Base-by-base conservation (phyloP, 2,888 invertebrate genomes). In the Drosophila anceps region DNA sequence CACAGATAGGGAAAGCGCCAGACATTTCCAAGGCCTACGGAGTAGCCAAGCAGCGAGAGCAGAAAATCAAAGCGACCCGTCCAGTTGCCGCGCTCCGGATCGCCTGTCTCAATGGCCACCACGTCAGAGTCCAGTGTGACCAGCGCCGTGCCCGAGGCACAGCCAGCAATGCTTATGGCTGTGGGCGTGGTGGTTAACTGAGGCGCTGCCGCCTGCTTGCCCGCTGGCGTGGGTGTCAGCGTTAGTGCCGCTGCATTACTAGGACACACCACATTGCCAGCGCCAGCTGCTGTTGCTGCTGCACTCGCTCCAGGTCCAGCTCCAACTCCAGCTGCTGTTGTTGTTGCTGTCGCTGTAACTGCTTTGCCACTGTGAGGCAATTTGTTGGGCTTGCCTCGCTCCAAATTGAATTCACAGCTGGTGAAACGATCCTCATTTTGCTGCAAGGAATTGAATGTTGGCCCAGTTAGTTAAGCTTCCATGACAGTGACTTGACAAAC, bases 1-100 rank as follows among this genome's bases (percentile, higher is more conserved):
- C 96, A 96, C 31, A 96, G 94, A 91, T 96, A 96, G 4, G 96
- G 96, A 92, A 96, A 96, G 29, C 96, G 94, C 96, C 96, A 96
- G 20, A 96, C 96, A 90, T 96, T 96, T 76, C 96, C 96, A 63
- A 96, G 93, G 3, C 96, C 96, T 58, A 96, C 96, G 73, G 95
- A 95, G 91, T 96, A 96, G 33, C 96, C 96, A 70, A 96, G 93
- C 69, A 96, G 93, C 12, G 96, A 96, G 39, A 96, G 93, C 29
- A 96, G 93, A 91, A 96, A 96, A 93, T 96, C 96, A 88, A 96
- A 96, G 67, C 95, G 94, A n/a, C 96, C 96, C 15, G 95, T 95
- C 96, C 96, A 96, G 88, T 95, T 95, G 70, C 96, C 96, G 7
- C 96, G 94, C 84, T 94, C 95, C 12, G 95, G 95, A 50, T 91